Percentiles rank a stretch among this genome's conserved stretches.
These are phyloP conservation scores for Cephus spinipes DNA, from an alignment of 2,888 invertebrate species.

Conservation along the genomic window DNA sequence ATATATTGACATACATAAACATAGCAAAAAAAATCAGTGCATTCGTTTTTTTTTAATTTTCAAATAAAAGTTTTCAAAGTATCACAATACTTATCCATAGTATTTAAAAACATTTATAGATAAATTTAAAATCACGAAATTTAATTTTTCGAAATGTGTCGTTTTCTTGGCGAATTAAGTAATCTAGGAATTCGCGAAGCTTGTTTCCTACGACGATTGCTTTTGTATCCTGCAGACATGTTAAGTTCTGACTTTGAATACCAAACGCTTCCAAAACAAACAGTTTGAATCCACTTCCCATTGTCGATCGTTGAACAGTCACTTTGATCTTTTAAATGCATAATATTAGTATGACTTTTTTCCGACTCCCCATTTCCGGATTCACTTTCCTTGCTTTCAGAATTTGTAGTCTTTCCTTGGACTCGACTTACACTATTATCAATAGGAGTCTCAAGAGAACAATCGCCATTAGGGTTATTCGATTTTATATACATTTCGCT, in stretches of 20 bases:
- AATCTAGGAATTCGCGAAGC: slow-evolving; percentile 30
- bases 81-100: neutral
- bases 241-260: slow-evolving; percentile 31
- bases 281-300: slow-evolving; percentile 26
- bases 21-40: neutral
- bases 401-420: neutral
- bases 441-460: slow-evolving; percentile 19
- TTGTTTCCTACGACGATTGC: neutral
- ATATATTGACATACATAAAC: too few species aligned
- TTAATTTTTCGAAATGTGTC: slow-evolving; percentile 7
- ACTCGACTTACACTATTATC: slow-evolving; percentile 22
- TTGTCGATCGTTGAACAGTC: neutral
- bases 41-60: neutral
- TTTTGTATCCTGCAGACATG: neutral
- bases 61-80: neutral
- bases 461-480: slow-evolving; percentile 18
- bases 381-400: neutral
- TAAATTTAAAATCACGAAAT: neutral
- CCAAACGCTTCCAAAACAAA: slow-evolving; percentile 24
- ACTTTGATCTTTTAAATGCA: neutral
- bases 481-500: neutral
- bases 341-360: neutral
- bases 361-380: neutral
- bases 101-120: neutral
- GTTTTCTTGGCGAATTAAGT: slow-evolving; percentile 21